A percentile compares a stretch with the other conserved stretches of the same genome.
Evolutionary conservation across 2,888 invertebrate species (phyloP).

Genomic region (Cartodere bifasciata): DNA sequence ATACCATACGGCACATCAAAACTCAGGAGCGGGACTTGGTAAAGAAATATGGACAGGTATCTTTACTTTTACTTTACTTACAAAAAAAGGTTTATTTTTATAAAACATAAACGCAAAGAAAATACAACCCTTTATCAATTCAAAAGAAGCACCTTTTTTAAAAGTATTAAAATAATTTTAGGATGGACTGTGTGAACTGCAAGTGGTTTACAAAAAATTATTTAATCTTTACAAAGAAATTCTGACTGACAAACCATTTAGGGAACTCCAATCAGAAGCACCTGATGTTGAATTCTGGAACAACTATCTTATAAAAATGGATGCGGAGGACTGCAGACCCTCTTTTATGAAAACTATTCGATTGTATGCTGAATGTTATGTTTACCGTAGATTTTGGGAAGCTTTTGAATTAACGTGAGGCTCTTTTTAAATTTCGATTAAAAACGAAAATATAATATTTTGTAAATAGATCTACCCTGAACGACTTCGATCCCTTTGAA

Average conservation of each 20-base stretch:
- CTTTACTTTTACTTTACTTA: background rate
- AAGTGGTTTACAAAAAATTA: constrained; percentile 2
- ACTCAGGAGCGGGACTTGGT: background rate
- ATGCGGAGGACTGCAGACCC: constrained; percentile 7
- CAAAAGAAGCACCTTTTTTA: too few relatives aligned
- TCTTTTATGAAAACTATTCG: constrained; percentile 7
- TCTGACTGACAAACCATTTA: constrained; percentile 8
- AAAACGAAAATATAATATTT: background rate
- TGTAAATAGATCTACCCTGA: constrained; percentile 5
- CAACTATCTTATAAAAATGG: constrained; percentile 9
- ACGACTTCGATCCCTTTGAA: constrained; percentile 8
- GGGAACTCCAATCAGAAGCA: constrained; percentile 4
- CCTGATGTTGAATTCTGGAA: constrained; percentile 9
- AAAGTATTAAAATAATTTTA: constrained; percentile 1
- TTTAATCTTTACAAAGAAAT: constrained; percentile 3
- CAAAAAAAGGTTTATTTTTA: too few relatives aligned
- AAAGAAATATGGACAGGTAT: constrained; percentile 6
- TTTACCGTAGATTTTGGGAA: constrained; percentile 9
- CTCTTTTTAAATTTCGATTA: background rate
- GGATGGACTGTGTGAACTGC: constrained; percentile 5
- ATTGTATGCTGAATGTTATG: constrained; percentile 10
- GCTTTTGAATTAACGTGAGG: constrained; percentile 9
- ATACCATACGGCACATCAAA: background rate
- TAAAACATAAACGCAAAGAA: too few relatives aligned
- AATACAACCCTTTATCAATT: too few relatives aligned